A percentile compares a stretch with the other conserved stretches of the same genome.
Conservation (phyloP, 2,888 invertebrate species). For the Galerucella calmariensis region DNA sequence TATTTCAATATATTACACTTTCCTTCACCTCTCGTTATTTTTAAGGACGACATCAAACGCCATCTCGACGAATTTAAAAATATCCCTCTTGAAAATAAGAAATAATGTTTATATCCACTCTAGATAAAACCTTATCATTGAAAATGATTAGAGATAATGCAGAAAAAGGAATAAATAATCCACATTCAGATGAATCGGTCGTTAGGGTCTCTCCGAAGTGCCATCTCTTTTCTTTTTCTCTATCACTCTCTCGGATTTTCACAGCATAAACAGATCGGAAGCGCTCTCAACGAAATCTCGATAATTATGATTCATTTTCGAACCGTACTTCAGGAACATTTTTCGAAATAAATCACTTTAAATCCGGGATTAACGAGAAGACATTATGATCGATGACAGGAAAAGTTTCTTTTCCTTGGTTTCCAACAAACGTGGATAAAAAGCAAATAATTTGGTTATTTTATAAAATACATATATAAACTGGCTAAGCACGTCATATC, state of each 20-base stretch:
- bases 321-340: conserved; percentile 36
- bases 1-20: background rate
- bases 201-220: conserved; percentile 58
- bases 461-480: too few relatives aligned
- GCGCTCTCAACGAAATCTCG: conserved; percentile 39
- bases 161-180: conserved; percentile 63
- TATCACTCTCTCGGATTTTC: conserved; percentile 51
- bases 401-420: background rate
- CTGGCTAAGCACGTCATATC: too few relatives aligned
- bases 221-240: conserved; percentile 36
- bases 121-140: conserved; percentile 61
- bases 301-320: conserved; percentile 53
- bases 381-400: background rate
- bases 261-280: conserved; percentile 52
- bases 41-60: conserved; percentile 3
- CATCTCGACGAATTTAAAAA: conserved; percentile 32
- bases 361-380: conserved; percentile 10
- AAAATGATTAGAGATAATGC: conserved; percentile 63
- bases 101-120: conserved; percentile 61
- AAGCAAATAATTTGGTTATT: background rate
- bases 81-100: conserved; percentile 55
- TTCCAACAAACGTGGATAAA: background rate
- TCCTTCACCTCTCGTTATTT: conserved; percentile 2
- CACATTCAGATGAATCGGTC: conserved; percentile 63
- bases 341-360: conserved; percentile 43